Conservation (phyloP, 2,113 vertebrate genomes). For the Apodemus speciosus region DNA sequence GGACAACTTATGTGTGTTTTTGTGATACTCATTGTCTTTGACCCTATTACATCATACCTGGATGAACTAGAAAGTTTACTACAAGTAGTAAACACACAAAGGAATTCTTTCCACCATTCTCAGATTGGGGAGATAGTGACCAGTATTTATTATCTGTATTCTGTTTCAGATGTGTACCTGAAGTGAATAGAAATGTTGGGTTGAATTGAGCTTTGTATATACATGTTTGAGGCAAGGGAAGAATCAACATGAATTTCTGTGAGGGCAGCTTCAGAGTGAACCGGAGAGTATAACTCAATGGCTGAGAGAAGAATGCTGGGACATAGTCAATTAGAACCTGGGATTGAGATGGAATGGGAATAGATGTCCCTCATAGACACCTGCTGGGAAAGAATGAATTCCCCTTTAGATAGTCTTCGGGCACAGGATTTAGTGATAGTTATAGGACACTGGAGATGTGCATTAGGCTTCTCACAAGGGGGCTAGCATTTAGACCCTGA, state of each 20-base stretch:
- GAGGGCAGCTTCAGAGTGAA: background rate
- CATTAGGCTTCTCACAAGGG: background rate
- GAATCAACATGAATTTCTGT: background rate
- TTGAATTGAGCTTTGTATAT: background rate
- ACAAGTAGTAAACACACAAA: background rate
- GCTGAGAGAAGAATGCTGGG: background rate
- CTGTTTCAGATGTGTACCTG: background rate
- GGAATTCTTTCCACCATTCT: background rate
- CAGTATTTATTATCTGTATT: background rate
- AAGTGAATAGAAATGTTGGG: background rate
- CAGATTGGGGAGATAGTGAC: background rate
- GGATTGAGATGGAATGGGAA: background rate
- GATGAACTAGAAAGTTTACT: background rate
- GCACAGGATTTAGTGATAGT: background rate
- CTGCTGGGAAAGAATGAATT: constrained; percentile 2
- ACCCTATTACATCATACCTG: background rate
- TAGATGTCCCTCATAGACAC: constrained; percentile 24
- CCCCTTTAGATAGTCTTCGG: background rate
- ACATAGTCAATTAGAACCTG: background rate
- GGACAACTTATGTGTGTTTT: background rate
- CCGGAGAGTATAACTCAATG: background rate
- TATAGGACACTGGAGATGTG: background rate
- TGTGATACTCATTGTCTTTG: background rate
- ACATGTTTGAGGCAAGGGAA: background rate
- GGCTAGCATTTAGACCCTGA: background rate